These are phyloP conservation scores for Reticulitermes speratus DNA, from an alignment of 1,140 invertebrate species.

Conservation along the genomic window DNA sequence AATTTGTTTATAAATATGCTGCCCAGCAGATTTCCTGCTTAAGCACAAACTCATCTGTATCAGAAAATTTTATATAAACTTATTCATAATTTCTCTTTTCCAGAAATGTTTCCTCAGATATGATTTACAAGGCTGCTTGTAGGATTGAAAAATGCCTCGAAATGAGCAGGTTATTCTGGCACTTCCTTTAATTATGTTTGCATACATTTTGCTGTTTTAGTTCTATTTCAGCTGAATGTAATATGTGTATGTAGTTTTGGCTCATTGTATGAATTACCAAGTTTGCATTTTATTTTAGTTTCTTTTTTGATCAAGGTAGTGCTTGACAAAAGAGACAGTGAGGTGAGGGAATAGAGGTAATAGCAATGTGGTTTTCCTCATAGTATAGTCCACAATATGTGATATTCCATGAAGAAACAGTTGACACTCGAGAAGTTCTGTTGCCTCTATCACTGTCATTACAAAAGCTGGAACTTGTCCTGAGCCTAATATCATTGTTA, in stretches of 20 bases:
- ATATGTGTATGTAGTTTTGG: not conserved
- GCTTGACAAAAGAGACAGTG: too few relatives aligned
- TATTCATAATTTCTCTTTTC: not conserved
- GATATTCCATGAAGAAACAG: not conserved
- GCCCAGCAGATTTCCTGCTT: too few relatives aligned
- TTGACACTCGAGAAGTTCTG: not conserved
- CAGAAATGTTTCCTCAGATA: not conserved
- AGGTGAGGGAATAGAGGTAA: not conserved
- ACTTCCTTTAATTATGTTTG: not conserved
- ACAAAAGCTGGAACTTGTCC: too few relatives aligned
- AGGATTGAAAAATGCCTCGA: not conserved
- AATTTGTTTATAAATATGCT: too few relatives aligned
- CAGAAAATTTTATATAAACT: not conserved
- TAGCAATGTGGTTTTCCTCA: not conserved
- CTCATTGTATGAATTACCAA: not conserved
- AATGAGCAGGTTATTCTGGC: not conserved
- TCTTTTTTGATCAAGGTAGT: not conserved
- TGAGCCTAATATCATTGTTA: too few relatives aligned
- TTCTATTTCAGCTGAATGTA: not conserved
- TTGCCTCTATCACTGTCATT: too few relatives aligned
- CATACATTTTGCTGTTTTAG: not conserved
- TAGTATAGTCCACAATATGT: not conserved
- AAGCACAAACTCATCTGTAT: too few relatives aligned
- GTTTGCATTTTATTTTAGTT: not conserved
- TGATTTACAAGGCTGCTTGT: not conserved